Percentiles rank a stretch among this genome's conserved stretches.
phyloP scores from a whole-genome alignment of 2,113 vertebrate genomes.

The Hystrix cristata region DNA sequence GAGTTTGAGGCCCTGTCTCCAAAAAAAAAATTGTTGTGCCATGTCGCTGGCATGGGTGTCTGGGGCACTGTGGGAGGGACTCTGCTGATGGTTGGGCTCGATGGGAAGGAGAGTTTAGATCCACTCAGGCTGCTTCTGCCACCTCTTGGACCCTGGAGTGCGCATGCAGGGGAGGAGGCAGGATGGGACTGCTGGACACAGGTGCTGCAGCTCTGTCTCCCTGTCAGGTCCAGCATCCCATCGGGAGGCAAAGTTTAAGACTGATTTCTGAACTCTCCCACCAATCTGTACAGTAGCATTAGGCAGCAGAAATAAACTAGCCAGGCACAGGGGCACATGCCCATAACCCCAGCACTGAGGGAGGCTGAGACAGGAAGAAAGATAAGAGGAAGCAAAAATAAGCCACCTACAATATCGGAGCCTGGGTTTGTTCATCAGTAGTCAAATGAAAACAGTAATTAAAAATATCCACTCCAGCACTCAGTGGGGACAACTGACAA shows the following conservation, averaged over 20 bases:
- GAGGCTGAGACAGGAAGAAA: neutral
- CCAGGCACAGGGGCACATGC: neutral
- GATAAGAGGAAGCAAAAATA: neutral
- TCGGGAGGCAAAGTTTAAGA: neutral
- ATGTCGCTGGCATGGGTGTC: neutral
- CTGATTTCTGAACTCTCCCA: neutral
- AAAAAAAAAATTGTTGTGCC: neutral
- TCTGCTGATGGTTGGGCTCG: neutral
- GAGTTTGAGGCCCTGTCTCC: neutral
- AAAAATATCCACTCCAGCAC: neutral
- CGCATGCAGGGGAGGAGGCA: accelerated
- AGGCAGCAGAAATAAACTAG: constrained; percentile 45
- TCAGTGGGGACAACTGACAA: neutral
- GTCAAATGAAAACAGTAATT: constrained; percentile 34
- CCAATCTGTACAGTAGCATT: neutral
- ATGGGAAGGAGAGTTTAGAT: neutral
- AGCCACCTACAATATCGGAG: constrained; percentile 42
- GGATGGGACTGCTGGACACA: accelerated
- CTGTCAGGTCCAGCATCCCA: neutral
- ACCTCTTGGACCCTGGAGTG: neutral
- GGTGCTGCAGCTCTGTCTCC: neutral
- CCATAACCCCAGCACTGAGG: neutral
- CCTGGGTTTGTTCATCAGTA: neutral
- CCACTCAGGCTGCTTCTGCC: neutral
- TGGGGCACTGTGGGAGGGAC: neutral